phyloP scores from a whole-genome alignment of 1,140 invertebrate species.

The Bombus waltoni region DNA sequence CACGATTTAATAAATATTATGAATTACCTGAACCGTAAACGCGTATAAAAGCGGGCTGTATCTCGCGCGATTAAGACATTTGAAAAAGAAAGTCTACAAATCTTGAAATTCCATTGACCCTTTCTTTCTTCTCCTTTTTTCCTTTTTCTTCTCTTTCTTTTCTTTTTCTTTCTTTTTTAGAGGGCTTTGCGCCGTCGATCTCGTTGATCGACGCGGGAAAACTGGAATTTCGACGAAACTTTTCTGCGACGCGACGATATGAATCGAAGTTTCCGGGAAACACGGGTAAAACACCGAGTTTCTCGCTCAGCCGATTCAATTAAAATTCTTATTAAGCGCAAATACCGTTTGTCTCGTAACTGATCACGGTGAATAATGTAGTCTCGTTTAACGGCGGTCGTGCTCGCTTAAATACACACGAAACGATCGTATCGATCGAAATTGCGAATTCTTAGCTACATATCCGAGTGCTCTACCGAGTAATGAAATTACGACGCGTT shows the following conservation, averaged over 20 bases:
- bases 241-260: too few relatives aligned
- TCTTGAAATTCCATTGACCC: neutral
- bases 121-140: neutral
- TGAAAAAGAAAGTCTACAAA: neutral
- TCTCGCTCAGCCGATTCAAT: conserved; percentile 57
- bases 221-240: neutral
- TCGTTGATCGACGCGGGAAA: neutral
- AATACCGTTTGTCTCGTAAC: conserved; percentile 35
- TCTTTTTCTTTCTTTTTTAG: accelerated
- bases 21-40: neutral
- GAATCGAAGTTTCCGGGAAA: neutral
- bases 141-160: accelerated
- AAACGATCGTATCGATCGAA: neutral
- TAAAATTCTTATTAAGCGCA: conserved; percentile 62
- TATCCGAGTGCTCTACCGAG: too few relatives aligned
- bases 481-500: neutral
- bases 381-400: neutral
- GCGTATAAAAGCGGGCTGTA: neutral
- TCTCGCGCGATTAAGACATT: neutral
- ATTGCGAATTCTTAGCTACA: conserved; percentile 13
- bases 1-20: conserved; percentile 7
- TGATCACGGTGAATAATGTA: conserved; percentile 43
- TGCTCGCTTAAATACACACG: neutral
- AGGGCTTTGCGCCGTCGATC: too few relatives aligned
- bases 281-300: neutral